Base-by-base conservation (phyloP, 2,797 vertebrate species). In the Todus mexicanus region DNA sequence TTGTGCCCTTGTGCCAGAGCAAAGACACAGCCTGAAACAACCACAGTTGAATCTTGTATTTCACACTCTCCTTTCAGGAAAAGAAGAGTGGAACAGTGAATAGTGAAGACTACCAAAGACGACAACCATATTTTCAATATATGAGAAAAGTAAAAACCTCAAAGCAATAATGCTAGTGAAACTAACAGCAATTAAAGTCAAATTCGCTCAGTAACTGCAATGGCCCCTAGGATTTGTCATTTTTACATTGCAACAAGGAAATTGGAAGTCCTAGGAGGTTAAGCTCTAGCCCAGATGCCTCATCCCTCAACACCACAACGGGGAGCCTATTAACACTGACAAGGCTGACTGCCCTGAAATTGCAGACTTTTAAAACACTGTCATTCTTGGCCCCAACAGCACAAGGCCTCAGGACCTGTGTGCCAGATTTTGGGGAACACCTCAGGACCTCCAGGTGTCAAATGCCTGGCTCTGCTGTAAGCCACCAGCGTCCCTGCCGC, bases 331-430 rank as follows among this genome's bases (percentile, higher is more conserved):
- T 92, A 94, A 85, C 53, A 80, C 23, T 71, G 92, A 83, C 84
- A 93, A 95, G 92, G 89, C 84, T 95, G 91, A 93, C 82, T 94
- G 92, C 91, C 69, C 79, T 74, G 91, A 60, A 94, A 93, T 74
- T 90, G 87, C 75, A 77, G 26, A n/a, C 69, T 87, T 77, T 77
- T 74, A 85, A 68, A 88, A 68, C 72, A 33, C 56, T n/a, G 48
- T 50, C 68, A 22, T 54, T 33, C 75, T 66, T 73, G 90, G 85
- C 65, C 85, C 48, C 72, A 47, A 7, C 2, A 11, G 73, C 73
- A 86, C 66, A 61, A 69, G 68, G 42, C 64, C 92, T 79, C 64
- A 71, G 81, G 78, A 73, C 81, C 57, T 27, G 21, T 91, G 93
- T 37, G 90, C 89, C 84, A 95, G 84, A 57, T 94, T 89, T 74